Evolutionary conservation across 2,113 vertebrate genomes (phyloP), one percentile per base, ranked within the genome.

Genomic region (Nothocercus nigrocapillus): DNA sequence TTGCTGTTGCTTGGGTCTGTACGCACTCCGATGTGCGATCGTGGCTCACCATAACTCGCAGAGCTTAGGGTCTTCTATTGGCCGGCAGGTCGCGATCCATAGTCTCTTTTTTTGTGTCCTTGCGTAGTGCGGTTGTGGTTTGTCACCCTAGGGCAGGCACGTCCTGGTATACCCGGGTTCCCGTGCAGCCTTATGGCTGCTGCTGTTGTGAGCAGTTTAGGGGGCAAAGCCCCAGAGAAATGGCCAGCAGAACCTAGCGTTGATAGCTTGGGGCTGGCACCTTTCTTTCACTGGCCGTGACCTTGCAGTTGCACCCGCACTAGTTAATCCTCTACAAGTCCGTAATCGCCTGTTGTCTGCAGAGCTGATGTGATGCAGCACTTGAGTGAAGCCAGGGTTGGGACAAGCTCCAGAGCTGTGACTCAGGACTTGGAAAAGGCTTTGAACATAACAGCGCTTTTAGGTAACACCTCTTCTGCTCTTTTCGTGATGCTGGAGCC

Each of bases 1-100:
- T 32, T 58, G 28, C 16, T 58, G 28, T 17, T 58, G 32, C 14
- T 18, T 32, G 28, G 16, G 54, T 32, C 30, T 13, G 1, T 17
- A 32, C 18, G 28, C 16, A 32, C 2, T 10, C 5, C 0, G 1
- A 5, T 0, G 1, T 0, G 0, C 0, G 1, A 16, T 0, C 0
- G 0, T 0, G 0, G 1, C 0, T 93, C 45, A 9, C 66, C 2
- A 0, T 24, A 49, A 6, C 0, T 1, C 0, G 0, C 0, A 0
- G 0, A 34, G 4, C 0, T 28, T 0, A 27, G 13, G 0, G 0
- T 5, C 28, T 32, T 18, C 3, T 32, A 58, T 58, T 58, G 42
- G 44, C n/a, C n/a, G n/a, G n/a, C n/a, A n/a, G n/a, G n/a, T n/a
- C n/a, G n/a, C n/a, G n/a, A n/a, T n/a, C n/a, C n/a, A n/a, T n/a